Evolutionary conservation across 2,888 invertebrate genomes (phyloP).

Genomic region (Ellobium chinense): DNA sequence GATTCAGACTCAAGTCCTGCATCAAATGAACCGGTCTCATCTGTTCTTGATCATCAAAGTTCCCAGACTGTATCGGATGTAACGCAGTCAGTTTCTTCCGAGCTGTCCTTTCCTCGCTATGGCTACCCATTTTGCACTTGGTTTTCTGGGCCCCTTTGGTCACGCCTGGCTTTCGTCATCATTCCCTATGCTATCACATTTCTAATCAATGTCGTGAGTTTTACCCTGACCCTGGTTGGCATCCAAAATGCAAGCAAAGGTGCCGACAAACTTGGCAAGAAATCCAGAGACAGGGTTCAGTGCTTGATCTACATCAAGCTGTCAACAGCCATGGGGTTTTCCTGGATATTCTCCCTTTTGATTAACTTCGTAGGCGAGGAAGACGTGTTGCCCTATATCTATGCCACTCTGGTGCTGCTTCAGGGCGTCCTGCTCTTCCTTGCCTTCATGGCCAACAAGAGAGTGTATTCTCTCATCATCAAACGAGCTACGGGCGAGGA

Average conservation of each 20-base stretch:
- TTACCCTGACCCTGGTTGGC: conserved; percentile 45
- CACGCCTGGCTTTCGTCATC: conserved; percentile 21
- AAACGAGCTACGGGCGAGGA: too few relatives aligned
- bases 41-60: too few relatives aligned
- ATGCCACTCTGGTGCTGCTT: conserved; percentile 5
- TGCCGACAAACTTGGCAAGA: background rate
- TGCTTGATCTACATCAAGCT: conserved; percentile 31
- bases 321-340: conserved; percentile 33
- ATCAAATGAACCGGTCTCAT: background rate
- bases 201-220: conserved; percentile 43
- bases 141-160: conserved; percentile 39
- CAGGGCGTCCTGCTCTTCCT: conserved; percentile 28
- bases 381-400: conserved; percentile 4
- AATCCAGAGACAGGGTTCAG: background rate
- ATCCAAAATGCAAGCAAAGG: conserved; percentile 28
- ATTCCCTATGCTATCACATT: conserved; percentile 47
- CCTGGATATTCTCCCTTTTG: conserved; percentile 1
- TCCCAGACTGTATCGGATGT: too few relatives aligned
- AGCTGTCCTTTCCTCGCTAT: background rate
- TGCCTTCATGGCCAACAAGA: conserved; percentile 29
- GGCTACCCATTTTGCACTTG: conserved; percentile 29
- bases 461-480: background rate
- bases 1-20: too few relatives aligned
- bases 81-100: background rate
- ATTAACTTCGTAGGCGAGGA: background rate